These are phyloP conservation scores for Micronisus gabar DNA, from an alignment of 2,113 vertebrate genomes.

Conservation along the genomic window DNA sequence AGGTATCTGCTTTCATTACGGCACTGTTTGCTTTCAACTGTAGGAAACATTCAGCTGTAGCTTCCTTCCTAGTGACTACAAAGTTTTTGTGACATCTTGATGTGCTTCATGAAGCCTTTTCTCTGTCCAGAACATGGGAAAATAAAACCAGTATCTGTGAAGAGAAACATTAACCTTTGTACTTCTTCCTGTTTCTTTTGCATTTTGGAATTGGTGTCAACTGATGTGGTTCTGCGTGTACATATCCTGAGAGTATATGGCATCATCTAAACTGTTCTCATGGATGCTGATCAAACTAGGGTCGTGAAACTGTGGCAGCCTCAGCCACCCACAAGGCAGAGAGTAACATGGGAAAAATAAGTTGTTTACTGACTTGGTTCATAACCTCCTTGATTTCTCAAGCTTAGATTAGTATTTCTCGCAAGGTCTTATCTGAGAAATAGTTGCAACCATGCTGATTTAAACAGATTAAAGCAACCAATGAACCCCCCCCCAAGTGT, in stretches of 20 bases:
- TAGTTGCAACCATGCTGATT: not conserved
- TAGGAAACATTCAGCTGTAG: not conserved
- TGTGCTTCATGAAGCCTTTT: not conserved
- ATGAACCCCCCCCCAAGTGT: not conserved
- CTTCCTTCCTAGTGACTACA: not conserved
- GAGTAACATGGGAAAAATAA: not conserved
- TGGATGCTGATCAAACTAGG: not conserved
- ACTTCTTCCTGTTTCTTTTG: not conserved
- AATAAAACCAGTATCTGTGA: not conserved
- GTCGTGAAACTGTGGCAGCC: not conserved
- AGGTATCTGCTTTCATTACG: not conserved
- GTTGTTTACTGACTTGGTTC: not conserved
- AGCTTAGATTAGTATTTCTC: not conserved
- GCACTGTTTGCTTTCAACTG: not conserved
- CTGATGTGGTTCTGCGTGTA: not conserved
- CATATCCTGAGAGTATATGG: not conserved
- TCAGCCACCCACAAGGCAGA: not conserved
- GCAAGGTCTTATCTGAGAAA: not conserved
- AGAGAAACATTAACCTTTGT: not conserved
- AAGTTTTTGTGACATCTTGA: not conserved
- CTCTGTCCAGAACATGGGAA: not conserved
- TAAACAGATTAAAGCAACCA: not conserved
- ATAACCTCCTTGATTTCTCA: not conserved
- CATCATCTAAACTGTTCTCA: not conserved
- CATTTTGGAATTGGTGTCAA: not conserved